These are phyloP conservation scores for Lipophrys pholis DNA, from an alignment of 2,113 vertebrate species.

Conservation along the genomic window DNA sequence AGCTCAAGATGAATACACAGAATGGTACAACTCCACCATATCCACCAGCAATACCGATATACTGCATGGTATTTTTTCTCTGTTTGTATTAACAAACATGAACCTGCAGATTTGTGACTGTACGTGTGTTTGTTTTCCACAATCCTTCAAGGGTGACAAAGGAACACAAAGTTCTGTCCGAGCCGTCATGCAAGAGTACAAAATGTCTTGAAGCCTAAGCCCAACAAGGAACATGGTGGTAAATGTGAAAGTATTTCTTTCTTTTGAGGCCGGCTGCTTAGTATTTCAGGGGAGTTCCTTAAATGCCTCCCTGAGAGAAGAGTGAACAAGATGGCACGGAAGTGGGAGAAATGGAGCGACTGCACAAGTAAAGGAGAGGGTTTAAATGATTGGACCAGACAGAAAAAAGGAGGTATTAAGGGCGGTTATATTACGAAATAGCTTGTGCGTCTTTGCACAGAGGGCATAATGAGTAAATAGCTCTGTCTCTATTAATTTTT, in stretches of 20 bases:
- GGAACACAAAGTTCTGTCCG: not conserved
- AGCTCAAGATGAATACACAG: not conserved
- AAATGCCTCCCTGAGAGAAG: conserved; percentile 35
- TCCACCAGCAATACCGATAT: no score
- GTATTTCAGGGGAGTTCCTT: conserved; percentile 62
- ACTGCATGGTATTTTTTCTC: no score
- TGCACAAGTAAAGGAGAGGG: conserved; percentile 26
- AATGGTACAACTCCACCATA: not conserved
- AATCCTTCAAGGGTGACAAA: conserved; percentile 4
- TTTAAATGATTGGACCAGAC: conserved; percentile 47
- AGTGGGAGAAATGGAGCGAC: conserved; percentile 14
- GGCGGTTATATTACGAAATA: conserved; percentile 44
- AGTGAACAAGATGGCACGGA: conserved; percentile 19
- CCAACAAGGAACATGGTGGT: conserved; percentile 26
- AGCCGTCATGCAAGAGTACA: conserved; percentile 6
- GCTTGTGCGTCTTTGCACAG: conserved; percentile 35
- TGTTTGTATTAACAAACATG: not conserved
- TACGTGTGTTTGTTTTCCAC: not conserved
- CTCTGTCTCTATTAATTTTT: conserved; percentile 70
- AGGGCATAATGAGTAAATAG: conserved; percentile 68
- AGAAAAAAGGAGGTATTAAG: conserved; percentile 50
- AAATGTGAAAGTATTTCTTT: conserved; percentile 16
- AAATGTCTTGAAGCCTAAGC: not conserved
- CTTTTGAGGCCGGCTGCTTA: conserved; percentile 28
- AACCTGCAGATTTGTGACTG: not conserved